Evolutionary conservation across 2,888 invertebrate species (phyloP).

Genomic region (Melikaiella ostensackeni): DNA sequence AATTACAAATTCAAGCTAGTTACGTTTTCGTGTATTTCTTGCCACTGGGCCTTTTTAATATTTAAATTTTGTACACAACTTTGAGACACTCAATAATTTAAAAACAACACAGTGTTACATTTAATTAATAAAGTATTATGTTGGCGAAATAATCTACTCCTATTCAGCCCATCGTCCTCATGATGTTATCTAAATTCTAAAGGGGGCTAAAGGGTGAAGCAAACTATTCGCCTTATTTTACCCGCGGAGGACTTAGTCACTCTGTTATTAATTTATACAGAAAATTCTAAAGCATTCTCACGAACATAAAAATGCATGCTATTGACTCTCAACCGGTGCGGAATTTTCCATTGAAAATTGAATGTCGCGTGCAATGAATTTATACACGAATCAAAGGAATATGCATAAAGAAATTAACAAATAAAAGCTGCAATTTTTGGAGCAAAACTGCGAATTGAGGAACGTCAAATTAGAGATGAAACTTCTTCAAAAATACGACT

Average conservation of each 20-base stretch:
- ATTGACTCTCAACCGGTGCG: background rate
- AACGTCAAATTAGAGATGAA: background rate
- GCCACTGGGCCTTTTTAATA: no score
- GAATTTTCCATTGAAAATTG: background rate
- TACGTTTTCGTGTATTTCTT: no score
- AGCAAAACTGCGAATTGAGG: background rate
- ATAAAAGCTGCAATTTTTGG: background rate
- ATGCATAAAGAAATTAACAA: background rate
- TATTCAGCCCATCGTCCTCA: no score
- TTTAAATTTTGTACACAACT: no score
- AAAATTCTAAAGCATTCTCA: background rate
- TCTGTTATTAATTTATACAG: background rate
- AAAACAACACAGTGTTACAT: no score
- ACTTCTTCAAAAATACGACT: background rate
- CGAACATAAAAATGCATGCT: background rate
- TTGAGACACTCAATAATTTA: no score
- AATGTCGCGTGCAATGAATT: background rate
- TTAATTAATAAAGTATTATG: no score
- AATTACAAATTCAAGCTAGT: no score
- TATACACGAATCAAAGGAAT: background rate
- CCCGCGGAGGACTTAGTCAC: background rate
- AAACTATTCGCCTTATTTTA: background rate
- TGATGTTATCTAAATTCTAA: no score
- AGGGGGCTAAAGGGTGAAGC: no score
- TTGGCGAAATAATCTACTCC: no score